These are phyloP conservation scores for Philopedon plagiatum DNA, from an alignment of 2,888 invertebrate genomes.

Conservation along the genomic window DNA sequence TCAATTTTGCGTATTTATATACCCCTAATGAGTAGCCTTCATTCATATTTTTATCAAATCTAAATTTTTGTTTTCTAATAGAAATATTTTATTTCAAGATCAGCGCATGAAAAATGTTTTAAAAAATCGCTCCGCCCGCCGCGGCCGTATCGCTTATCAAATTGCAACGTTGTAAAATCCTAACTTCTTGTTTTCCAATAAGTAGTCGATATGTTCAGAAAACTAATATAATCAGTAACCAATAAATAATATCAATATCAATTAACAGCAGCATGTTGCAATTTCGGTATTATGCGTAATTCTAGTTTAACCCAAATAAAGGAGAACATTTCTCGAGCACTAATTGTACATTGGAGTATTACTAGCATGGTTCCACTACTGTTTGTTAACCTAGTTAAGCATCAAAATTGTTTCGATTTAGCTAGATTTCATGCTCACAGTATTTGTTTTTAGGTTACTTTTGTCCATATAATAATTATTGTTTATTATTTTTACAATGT, in stretches of 20 bases:
- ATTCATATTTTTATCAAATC: no score
- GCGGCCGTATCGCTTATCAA: no score
- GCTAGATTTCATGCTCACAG: not conserved
- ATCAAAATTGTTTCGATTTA: not conserved
- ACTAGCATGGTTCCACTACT: constrained; percentile 6
- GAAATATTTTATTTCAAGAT: no score
- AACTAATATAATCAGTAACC: not conserved
- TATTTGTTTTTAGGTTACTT: not conserved
- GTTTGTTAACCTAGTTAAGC: constrained; percentile 5
- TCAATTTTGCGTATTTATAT: no score
- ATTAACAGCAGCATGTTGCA: not conserved
- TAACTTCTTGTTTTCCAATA: no score
- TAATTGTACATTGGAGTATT: constrained; percentile 11
- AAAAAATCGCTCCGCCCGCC: no score
- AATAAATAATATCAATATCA: not conserved
- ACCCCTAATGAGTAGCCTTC: no score
- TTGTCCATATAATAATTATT: not conserved
- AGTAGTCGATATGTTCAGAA: not conserved
- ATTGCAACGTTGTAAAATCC: no score
- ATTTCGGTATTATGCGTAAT: not conserved
- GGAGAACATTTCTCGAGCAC: not conserved
- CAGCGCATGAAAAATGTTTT: no score
- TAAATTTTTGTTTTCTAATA: no score
- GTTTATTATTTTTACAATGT: not conserved
- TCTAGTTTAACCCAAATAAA: not conserved